phyloP scores from a whole-genome alignment of 2,113 vertebrate species.

The Oceanodroma tethys region DNA sequence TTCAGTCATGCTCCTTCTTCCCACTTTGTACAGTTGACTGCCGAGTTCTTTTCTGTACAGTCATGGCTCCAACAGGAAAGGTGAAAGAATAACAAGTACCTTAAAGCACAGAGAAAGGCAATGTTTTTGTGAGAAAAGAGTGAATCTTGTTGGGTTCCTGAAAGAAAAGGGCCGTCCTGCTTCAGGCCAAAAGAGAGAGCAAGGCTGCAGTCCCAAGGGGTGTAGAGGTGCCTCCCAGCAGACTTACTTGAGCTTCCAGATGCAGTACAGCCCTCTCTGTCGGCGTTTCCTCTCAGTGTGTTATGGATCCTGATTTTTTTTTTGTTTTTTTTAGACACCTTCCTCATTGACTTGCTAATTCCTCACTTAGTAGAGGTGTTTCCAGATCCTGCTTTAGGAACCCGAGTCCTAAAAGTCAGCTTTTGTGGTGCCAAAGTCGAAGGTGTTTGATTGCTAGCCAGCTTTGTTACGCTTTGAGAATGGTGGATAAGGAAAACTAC shows the following conservation, averaged over 20 bases:
- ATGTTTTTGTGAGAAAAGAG: neutral
- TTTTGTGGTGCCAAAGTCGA: neutral
- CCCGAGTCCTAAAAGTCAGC: neutral
- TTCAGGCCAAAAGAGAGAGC: neutral
- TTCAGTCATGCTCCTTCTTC: neutral
- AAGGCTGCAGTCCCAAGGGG: neutral
- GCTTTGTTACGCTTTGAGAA: neutral
- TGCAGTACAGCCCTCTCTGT: neutral
- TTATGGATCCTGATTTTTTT: neutral
- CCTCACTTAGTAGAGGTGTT: neutral
- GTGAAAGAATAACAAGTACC: neutral
- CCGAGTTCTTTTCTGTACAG: neutral
- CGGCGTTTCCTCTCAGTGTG: neutral
- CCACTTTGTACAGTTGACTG: neutral
- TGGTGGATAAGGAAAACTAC: neutral
- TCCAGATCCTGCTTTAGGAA: neutral
- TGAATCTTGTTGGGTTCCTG: neutral
- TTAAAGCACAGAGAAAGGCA: neutral
- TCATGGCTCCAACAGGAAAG: neutral
- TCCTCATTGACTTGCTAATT: neutral
- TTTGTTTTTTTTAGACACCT: neutral
- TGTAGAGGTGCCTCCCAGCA: neutral
- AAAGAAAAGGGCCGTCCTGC: neutral
- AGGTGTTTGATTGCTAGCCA: neutral
- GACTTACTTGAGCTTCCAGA: neutral